Evolutionary conservation across 64 coral and sea anemone genomes (phyloP).

Genomic region (Montipora cactus): DNA sequence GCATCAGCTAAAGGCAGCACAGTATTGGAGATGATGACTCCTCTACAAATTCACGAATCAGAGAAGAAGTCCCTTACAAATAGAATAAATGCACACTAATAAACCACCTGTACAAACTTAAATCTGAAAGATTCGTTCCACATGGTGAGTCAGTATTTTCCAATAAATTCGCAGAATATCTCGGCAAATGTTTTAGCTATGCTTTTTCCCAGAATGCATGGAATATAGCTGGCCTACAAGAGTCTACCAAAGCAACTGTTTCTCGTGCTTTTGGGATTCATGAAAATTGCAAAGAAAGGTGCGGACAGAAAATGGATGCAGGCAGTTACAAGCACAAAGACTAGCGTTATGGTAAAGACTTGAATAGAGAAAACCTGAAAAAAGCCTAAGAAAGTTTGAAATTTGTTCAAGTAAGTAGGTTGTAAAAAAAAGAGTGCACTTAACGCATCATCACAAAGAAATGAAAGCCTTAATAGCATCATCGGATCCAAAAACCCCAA

Average conservation of each 20-base stretch:
- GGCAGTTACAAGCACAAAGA: slow-evolving; percentile 11
- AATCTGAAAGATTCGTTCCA: neutral
- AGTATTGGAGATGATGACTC: slow-evolving; percentile 59
- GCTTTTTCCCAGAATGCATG: slow-evolving; percentile 28
- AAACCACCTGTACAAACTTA: slow-evolving; percentile 39
- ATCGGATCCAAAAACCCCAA: slow-evolving; percentile 65
- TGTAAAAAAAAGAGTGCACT: slow-evolving; percentile 48
- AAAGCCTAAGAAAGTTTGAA: neutral
- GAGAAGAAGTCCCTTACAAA: slow-evolving; percentile 19
- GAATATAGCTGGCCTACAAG: neutral
- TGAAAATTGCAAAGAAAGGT: slow-evolving; percentile 16
- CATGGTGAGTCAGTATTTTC: neutral
- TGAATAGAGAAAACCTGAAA: slow-evolving; percentile 28
- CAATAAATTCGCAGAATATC: slow-evolving; percentile 28
- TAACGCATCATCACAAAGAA: slow-evolving; percentile 36
- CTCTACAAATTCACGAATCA: slow-evolving; percentile 28
- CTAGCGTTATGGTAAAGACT: slow-evolving; percentile 20
- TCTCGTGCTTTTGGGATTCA: slow-evolving; percentile 48
- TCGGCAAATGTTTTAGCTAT: slow-evolving; percentile 43
- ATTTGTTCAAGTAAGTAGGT: neutral
- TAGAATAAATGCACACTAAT: slow-evolving; percentile 29
- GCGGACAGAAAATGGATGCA: neutral
- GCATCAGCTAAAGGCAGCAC: neutral
- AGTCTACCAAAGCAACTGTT: neutral
- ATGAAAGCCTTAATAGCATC: slow-evolving; percentile 40